Evolutionary conservation across 1,140 invertebrate species (phyloP).

Genomic region (Magallana angulata): DNA sequence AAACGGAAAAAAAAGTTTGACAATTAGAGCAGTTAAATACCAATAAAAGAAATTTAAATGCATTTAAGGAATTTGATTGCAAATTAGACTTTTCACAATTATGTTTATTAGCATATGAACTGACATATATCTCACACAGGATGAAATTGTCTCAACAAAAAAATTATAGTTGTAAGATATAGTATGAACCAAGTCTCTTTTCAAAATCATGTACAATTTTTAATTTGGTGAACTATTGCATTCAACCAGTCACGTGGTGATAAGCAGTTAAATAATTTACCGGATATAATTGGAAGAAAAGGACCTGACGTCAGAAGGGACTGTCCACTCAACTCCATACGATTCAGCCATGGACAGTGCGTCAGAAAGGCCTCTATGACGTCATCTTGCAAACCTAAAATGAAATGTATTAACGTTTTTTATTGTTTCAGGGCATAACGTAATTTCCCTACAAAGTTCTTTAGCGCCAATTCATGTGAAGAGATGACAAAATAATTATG

Average conservation of each 20-base stretch:
- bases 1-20: too few relatives aligned
- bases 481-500: too few relatives aligned
- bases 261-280: not conserved
- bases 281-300: conserved; percentile 52
- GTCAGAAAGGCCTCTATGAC: conserved; percentile 26
- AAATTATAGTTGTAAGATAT: not conserved
- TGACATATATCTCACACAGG: too few relatives aligned
- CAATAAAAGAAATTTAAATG: too few relatives aligned
- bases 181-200: not conserved
- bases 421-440: too few relatives aligned
- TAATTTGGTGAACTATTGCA: not conserved
- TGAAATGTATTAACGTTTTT: not conserved
- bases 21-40: not conserved
- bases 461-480: too few relatives aligned
- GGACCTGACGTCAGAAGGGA: conserved; percentile 40
- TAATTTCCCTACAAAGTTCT: too few relatives aligned
- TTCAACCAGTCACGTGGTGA: not conserved
- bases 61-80: too few relatives aligned
- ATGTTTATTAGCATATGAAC: too few relatives aligned
- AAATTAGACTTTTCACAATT: too few relatives aligned
- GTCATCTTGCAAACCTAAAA: conserved; percentile 46
- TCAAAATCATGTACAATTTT: too few relatives aligned
- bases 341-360: conserved; percentile 41
- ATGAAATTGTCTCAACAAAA: too few relatives aligned
- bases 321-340: conserved; percentile 33